These are phyloP conservation scores for Oreocharis arfaki DNA, from an alignment of 2,113 vertebrate species.

Conservation along the genomic window DNA sequence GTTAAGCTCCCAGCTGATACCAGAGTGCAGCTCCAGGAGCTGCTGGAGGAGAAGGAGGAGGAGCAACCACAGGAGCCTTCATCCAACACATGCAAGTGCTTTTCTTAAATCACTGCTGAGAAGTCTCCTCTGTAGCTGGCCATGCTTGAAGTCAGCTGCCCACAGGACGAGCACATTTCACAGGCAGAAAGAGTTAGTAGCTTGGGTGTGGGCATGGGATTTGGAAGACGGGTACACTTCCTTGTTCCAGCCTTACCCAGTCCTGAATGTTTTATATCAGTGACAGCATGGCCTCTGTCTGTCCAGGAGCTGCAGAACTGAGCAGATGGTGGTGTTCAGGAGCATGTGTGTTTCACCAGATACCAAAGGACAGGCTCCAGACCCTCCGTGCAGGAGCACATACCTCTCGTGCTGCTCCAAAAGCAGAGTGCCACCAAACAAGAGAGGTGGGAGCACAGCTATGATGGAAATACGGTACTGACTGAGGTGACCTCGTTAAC, in stretches of 20 bases:
- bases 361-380: neutral
- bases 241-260: neutral
- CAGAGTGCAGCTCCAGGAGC: neutral
- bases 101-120: neutral
- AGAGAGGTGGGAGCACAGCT: neutral
- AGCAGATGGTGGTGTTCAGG: neutral
- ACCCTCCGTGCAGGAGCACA: neutral
- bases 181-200: neutral
- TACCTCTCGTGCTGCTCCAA: neutral
- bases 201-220: neutral
- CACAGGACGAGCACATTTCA: neutral
- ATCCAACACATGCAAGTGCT: neutral
- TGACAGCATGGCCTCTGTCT: neutral
- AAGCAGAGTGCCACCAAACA: neutral
- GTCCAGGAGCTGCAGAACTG: neutral
- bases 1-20: neutral
- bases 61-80: neutral
- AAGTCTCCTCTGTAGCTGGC: neutral
- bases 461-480: neutral
- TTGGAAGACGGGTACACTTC: neutral
- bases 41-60: neutral
- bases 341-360: accelerated
- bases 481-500: neutral
- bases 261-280: neutral
- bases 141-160: neutral